phyloP scores from a whole-genome alignment of 1,140 invertebrate genomes.

The Tribolium castaneum region DNA sequence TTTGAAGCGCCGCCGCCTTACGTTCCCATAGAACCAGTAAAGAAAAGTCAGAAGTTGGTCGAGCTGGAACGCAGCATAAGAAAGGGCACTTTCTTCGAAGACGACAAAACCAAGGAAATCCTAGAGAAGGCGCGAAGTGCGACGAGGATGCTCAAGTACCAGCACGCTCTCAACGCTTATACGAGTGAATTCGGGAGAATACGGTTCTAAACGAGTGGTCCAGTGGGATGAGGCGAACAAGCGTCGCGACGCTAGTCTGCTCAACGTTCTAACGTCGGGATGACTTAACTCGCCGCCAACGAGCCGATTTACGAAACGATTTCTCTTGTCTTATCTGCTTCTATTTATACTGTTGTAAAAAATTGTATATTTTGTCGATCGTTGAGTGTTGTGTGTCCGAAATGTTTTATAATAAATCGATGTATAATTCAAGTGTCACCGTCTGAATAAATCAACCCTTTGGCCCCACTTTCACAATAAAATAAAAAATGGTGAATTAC shows the following conservation, averaged over 20 bases:
- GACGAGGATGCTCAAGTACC: constrained; percentile 57
- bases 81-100: constrained; percentile 61
- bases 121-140: constrained; percentile 57
- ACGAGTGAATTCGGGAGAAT: constrained; percentile 46
- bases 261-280: constrained; percentile 34
- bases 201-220: constrained; percentile 46
- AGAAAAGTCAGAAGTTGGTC: constrained; percentile 59
- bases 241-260: constrained; percentile 45
- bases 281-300: constrained; percentile 38
- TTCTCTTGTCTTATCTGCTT: constrained; percentile 32
- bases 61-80: constrained; percentile 59
- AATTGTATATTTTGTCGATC: constrained; percentile 1
- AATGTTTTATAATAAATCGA: constrained; percentile 23
- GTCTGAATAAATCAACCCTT: background rate
- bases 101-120: constrained; percentile 60
- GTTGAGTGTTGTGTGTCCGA: constrained; percentile 17
- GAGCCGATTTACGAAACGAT: constrained; percentile 42
- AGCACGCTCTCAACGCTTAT: constrained; percentile 51
- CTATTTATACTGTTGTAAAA: constrained; percentile 26
- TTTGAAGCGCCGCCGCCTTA: constrained; percentile 58
- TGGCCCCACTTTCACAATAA: background rate
- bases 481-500: constrained; percentile 60
- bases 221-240: constrained; percentile 19
- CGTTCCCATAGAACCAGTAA: constrained; percentile 57
- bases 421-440: constrained; percentile 6